Base-by-base conservation (phyloP, 2,888 invertebrate genomes). In the Endotricha flammealis region DNA sequence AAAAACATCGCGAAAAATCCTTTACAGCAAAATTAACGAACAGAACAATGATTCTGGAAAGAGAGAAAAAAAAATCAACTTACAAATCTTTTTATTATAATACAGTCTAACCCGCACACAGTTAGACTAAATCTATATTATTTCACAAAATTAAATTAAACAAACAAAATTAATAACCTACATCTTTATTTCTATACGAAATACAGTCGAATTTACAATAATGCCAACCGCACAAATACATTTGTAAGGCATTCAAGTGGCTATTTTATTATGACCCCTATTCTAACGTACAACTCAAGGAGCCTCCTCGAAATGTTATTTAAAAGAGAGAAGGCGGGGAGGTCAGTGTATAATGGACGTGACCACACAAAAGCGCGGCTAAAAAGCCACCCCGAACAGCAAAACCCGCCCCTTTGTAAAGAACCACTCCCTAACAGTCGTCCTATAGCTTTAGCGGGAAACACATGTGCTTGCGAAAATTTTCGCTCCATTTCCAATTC, bases 351-450 rank as follows among this genome's bases (percentile, higher is more conserved):
- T 33, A 44, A 29, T 69, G 74, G 78, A 17, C 36, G 41, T 7
- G 11, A 13, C 2, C 39, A 51, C 57, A 79, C 76, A 80, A 78
- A 77, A 80, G 76, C 75, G 53, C 46, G 48, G 57, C 63, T 64
- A 79, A 81, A 81, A 80, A 73, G 73, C 79, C 72, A 74, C 76
- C 78, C 79, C 64, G 54, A 46, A 39, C 48, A 51, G 44, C 35
- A 44, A 56, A 56, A 57, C 64, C 69, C 81, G 80, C 82, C 83
- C 80, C 76, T 73, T 76, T 64, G 48, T 49, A 39, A 56, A 53
- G 64, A 72, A 74, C 80, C 76, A 75, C 79, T 71, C 81, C 82
- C 76, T 71, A 55, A 61, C 74, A 85, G 83, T 85, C 58, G 62
- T 52, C 48, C 52, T 52, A 55, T 39, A 46, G 53, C 57, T 62